Percentiles rank a stretch among this genome's conserved stretches.
Conservation (phyloP, 2,888 invertebrate genomes). For the Heliconius cydno region DNA sequence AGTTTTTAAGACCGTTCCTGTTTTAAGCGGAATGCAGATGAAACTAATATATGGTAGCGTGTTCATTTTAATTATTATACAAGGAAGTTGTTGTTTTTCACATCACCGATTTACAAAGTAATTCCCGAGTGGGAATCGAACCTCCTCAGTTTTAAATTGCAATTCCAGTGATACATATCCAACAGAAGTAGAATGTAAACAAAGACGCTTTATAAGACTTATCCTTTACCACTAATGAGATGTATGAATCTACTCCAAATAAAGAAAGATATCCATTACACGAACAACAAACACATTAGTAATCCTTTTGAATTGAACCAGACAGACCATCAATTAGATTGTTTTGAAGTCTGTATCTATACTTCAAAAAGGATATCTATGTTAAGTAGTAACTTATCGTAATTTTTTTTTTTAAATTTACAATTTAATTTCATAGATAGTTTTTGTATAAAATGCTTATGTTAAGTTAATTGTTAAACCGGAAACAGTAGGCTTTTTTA, state of each 20-base stretch:
- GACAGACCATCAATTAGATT: constrained; percentile 15
- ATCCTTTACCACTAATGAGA: background rate
- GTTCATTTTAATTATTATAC: too few species aligned
- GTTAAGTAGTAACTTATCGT: background rate
- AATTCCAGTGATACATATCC: background rate
- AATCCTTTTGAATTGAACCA: constrained; percentile 11
- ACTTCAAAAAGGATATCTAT: too few species aligned
- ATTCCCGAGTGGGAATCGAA: too few species aligned
- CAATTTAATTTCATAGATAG: too few species aligned
- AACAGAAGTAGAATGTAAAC: background rate
- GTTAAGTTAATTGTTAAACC: too few species aligned
- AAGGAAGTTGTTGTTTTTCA: too few species aligned
- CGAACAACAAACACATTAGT: constrained; percentile 20
- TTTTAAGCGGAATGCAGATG: too few species aligned
- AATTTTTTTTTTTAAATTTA: background rate
- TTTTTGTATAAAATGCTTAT: too few species aligned
- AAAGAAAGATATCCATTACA: constrained; percentile 19
- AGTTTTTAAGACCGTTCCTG: too few species aligned
- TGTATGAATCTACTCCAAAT: background rate
- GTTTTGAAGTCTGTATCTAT: background rate
- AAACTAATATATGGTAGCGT: too few species aligned
- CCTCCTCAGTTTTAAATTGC: background rate
- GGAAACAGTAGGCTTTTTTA: too few species aligned
- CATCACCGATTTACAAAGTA: too few species aligned
- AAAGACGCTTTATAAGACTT: background rate